Base-by-base conservation (phyloP, 2,888 invertebrate genomes). In the Serrognathus titanus region DNA sequence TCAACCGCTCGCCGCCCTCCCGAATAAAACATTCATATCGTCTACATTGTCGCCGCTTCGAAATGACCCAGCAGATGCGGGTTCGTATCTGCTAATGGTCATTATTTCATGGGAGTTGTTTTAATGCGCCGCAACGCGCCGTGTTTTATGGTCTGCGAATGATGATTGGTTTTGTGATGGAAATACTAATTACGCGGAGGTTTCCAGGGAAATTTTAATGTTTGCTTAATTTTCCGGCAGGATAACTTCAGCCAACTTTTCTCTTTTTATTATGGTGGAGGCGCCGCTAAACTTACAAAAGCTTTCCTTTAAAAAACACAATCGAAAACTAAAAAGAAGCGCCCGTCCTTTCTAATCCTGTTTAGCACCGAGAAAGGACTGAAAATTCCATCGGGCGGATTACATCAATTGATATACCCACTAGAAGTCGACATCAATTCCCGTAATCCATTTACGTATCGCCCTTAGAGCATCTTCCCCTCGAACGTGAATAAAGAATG, bases 21-120 rank as follows among this genome's bases (percentile, higher is more conserved):
- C 63, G 63, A 59, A 69, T 69, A 69, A 67, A 69, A 66, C 67
- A 68, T 67, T 69, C 68, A 69, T 69, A 68, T 69, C 69, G 60
- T 64, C 62, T 58, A 63, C 64, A 61, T 59, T 61, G 66, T 62
- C 58, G 61, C 62, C n/a, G 55, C 61, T 59, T 62, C 56, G 58
- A 63, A 63, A 65, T 65, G 63, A 64, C 65, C 61, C 59, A 60
- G 58, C 66, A 64, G 65, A 64, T 65, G 66, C 56, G 65, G 58
- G 47, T 56, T 57, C 58, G 62, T 61, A 62, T 61, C 62, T 62
- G 63, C 61, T 64, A 62, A 64, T 62, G 61, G 64, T 64, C 64
- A 64, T 64, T 64, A 64, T 64, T 64, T 64, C 64, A 64, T 62
- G 62, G 61, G 62, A 62, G 64, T 64, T 64, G 64, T 64, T 64